Evolutionary conservation across 2,113 vertebrate genomes (phyloP).

Genomic region (Peromyscus leucopus): DNA sequence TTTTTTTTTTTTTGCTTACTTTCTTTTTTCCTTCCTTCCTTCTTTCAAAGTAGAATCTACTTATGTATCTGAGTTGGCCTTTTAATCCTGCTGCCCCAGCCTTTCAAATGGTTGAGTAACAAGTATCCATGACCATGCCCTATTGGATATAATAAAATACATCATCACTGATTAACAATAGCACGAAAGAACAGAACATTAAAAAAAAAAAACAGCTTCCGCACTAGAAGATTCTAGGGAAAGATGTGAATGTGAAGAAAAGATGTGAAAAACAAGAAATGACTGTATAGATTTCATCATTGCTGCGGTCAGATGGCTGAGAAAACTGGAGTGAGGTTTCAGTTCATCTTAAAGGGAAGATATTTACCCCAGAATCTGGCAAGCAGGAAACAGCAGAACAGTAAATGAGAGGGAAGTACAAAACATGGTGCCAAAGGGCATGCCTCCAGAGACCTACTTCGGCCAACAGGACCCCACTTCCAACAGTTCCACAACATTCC

Average conservation of each 20-base stretch:
- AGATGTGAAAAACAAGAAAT: not conserved
- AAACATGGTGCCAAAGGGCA: not conserved
- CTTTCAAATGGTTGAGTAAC: not conserved
- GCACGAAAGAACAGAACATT: not conserved
- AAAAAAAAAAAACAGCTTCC: not conserved
- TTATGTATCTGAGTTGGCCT: not conserved
- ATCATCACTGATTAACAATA: not conserved
- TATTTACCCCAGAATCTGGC: not conserved
- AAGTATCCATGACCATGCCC: too few relatives aligned
- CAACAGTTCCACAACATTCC: too few relatives aligned
- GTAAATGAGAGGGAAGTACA: rapidly evolving
- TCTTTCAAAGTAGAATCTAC: not conserved
- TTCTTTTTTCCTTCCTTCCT: not conserved
- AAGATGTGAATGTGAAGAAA: not conserved
- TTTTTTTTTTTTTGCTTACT: too few relatives aligned
- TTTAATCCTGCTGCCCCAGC: not conserved
- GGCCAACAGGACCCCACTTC: not conserved
- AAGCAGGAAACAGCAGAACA: not conserved
- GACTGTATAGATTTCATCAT: not conserved
- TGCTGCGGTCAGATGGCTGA: not conserved
- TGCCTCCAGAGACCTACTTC: not conserved
- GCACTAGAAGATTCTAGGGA: not conserved
- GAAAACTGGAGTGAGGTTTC: not conserved
- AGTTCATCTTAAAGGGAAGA: not conserved
- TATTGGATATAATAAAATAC: not conserved